Evolutionary conservation across 2,113 vertebrate species (phyloP).

Genomic region (Bos indicus): DNA sequence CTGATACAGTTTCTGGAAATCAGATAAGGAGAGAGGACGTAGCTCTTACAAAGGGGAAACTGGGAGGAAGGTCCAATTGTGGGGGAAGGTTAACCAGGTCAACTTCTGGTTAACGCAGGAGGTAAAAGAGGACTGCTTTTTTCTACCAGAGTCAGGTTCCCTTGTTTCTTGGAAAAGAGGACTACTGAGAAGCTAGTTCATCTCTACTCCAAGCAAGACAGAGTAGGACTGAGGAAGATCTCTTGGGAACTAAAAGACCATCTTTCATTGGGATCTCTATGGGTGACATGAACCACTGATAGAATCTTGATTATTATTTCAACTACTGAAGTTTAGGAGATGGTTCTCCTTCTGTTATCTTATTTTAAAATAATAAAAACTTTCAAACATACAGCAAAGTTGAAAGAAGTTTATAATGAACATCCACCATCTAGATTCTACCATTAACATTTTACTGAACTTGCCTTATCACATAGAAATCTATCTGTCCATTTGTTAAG

Average conservation of each 20-base stretch:
- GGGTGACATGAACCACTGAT: neutral
- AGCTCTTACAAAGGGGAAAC: neutral
- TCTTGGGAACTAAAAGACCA: neutral
- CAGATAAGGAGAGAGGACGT: neutral
- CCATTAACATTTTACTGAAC: neutral
- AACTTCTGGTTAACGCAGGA: neutral
- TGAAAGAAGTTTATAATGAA: neutral
- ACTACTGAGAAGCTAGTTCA: neutral
- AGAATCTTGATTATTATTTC: slow-evolving; percentile 14
- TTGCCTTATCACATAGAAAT: neutral
- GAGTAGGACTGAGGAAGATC: neutral
- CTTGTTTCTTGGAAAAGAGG: neutral
- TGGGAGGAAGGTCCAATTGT: neutral
- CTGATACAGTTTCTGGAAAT: neutral
- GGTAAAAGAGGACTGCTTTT: neutral
- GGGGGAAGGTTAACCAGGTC: neutral
- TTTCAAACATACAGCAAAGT: slow-evolving; percentile 5
- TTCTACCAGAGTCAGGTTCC: neutral
- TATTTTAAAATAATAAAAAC: slow-evolving; percentile 34
- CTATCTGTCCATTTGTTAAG: neutral
- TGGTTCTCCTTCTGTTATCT: neutral
- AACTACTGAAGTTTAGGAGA: neutral
- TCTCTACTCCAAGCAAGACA: neutral
- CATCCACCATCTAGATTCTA: neutral
- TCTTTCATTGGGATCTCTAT: neutral